Evolutionary conservation across 2,797 vertebrate genomes (phyloP), one percentile per base, ranked within the genome.

Genomic region (Fistularia tabacaria): DNA sequence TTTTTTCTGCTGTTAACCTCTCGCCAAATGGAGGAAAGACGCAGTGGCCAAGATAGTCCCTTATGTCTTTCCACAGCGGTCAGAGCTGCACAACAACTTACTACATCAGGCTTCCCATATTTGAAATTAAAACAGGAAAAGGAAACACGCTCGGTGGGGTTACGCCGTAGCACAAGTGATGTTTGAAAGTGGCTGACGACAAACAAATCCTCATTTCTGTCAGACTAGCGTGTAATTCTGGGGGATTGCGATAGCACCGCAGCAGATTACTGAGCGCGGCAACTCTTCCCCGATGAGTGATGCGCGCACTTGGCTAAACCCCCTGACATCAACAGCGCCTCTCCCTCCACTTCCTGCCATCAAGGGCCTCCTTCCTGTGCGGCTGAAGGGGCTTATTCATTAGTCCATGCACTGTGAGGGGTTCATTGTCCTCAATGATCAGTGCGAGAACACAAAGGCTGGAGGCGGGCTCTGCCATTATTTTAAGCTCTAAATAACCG

Each of bases 351-450:
- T 86, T 87, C 85, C 88, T 87, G 79, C 83, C 76, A 80, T 83
- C 83, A 64, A 80, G 79, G 69, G 69, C 74, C 75, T 83, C 82
- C 78, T 86, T 88, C 85, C 85, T 88, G 86, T 85, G 84, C 54
- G 77, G 79, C 81, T 83, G 83, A 85, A 83, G 76, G 75, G 75
- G 77, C 76, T 85, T 80, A 84, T 86, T 88, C 85, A 88, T 90
- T 86, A 86, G 80, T 75, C 80, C 54, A 39, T 10, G 57, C 80
- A 59, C 85, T 77, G 79, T 73, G 78, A 87, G 85, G 77, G 83
- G 71, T 79, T 85, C 81, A 89, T 88, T 90, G 87, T 89, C 82
- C 84, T 70, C 73, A 10, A 55, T 72, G 81, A 84, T 84, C 80
- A 54, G 64, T 53, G 66, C 63, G 68, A 71, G 69, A 71, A 74